Base-by-base conservation (phyloP, 2,888 invertebrate genomes). In the Thyatira batis region DNA sequence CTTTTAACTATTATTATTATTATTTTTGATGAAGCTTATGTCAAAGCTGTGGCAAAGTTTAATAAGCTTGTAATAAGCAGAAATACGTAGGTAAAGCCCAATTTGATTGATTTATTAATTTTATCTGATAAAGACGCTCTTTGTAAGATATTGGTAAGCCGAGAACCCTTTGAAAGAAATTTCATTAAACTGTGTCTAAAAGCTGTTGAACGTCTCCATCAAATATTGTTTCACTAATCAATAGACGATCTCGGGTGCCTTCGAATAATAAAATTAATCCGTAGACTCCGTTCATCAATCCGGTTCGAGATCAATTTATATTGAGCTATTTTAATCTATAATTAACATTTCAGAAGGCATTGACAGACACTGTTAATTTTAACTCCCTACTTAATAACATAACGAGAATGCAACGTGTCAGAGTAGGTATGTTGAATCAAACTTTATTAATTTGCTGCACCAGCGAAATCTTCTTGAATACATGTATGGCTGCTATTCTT, bases 281-380 rank as follows among this genome's bases (percentile, higher is more conserved):
- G 70, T 70, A 71, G 71, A 73, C 69, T 72, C 57, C 65, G 67
- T 72, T 73, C 76, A 82, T 84, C 80, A 81, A 82, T 84, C 80
- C 71, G 65, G 65, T 71, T 78, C 75, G 61, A 66, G 59, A 75
- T 75, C 67, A 75, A 82, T 84, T 80, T 79, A 73, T 75, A 79
- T 75, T 71, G 64, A 72, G 70, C 67, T 63, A 64, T 80, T 87
- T 85, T 79, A 85, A 83, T 81, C 75, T 76, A 76, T 82, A 85
- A 85, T 84, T 84, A 82, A 82, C 80, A 80, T 81, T 85, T 82
- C 74, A 79, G 66, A 72, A 69, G 67, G 63, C 71, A 69, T 68
- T 75, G 77, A 76, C 73, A 76, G 72, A 39, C n/a, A 39, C 39
- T 17, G 17, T 6, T 8, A 39, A 39, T 2, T 33, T 33, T 39